These are phyloP conservation scores for Agonum fuliginosum DNA, from an alignment of 2,888 invertebrate genomes.

Conservation along the genomic window DNA sequence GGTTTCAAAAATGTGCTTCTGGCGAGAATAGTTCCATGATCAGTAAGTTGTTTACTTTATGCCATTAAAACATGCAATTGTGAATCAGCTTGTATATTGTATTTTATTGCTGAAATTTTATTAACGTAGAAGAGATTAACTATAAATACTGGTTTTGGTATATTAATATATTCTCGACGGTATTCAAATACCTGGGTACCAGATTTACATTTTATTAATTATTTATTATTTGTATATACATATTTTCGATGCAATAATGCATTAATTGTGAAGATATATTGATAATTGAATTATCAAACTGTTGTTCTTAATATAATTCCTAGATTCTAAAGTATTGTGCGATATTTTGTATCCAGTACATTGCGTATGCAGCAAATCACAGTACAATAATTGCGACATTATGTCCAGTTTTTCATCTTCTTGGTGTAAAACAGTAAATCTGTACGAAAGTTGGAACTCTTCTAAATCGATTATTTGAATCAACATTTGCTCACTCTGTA, in stretches of 20 bases:
- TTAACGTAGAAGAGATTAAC: slow-evolving; percentile 28
- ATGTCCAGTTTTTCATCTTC: slow-evolving; percentile 63
- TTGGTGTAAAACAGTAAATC: slow-evolving; percentile 67
- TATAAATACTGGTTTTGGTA: slow-evolving; percentile 38
- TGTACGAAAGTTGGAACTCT: slow-evolving; percentile 71
- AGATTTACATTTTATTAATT: background rate
- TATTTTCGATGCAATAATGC: slow-evolving; percentile 13
- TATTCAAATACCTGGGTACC: background rate
- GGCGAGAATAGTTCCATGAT: too few relatives aligned
- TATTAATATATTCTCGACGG: slow-evolving; percentile 16
- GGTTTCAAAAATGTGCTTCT: too few relatives aligned
- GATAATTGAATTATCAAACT: slow-evolving; percentile 75
- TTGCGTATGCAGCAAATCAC: slow-evolving; percentile 57
- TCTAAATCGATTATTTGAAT: slow-evolving; percentile 64
- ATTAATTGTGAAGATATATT: slow-evolving; percentile 72
- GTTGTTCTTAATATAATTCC: slow-evolving; percentile 73
- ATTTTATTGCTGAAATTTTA: slow-evolving; percentile 26
- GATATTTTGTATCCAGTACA: slow-evolving; percentile 74
- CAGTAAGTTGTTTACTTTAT: too few relatives aligned
- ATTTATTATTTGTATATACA: slow-evolving; percentile 32
- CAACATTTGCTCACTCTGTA: slow-evolving; percentile 63
- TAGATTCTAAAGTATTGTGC: slow-evolving; percentile 72
- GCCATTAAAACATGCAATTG: too few relatives aligned
- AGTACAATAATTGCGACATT: slow-evolving; percentile 64
- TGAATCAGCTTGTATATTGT: too few relatives aligned